Percentiles rank a stretch among this genome's conserved stretches.
phyloP scores from a whole-genome alignment of 2,797 vertebrate genomes.

The Alectoris magna region DNA sequence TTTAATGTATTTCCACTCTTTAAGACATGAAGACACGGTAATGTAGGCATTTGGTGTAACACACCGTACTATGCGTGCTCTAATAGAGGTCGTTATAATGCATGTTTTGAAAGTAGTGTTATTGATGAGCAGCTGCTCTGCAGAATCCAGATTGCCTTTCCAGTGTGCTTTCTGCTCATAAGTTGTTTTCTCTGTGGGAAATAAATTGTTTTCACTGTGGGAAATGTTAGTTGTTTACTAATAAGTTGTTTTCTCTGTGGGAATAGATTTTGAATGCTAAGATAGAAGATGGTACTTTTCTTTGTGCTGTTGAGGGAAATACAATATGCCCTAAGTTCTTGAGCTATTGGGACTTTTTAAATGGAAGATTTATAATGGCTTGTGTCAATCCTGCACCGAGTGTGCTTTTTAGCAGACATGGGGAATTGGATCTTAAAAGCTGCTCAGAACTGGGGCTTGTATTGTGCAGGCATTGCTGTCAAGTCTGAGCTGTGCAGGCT shows the following conservation, averaged over 20 bases:
- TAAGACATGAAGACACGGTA: neutral
- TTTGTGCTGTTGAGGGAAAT: neutral
- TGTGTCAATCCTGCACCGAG: neutral
- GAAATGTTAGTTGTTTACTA: constrained; percentile 74
- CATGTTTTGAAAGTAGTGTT: constrained; percentile 56
- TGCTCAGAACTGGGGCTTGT: neutral
- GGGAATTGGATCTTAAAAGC: neutral
- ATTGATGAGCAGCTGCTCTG: constrained; percentile 62
- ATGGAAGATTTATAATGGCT: neutral
- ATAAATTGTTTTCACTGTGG: constrained; percentile 75
- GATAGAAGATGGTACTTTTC: constrained; percentile 3
- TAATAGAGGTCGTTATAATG: constrained; percentile 14
- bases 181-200: constrained; percentile 68
- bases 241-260: constrained; percentile 68
- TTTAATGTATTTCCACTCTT: neutral
- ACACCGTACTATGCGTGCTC: neutral
- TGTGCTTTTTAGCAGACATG: neutral
- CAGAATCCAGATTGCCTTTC: constrained; percentile 58
- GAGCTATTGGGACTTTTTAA: constrained; percentile 13
- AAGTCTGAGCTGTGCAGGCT: neutral
- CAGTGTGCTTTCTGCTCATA: constrained; percentile 60
- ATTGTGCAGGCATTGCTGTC: neutral
- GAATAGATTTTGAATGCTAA: constrained; percentile 45
- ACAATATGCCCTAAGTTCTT: neutral
- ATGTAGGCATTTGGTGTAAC: neutral